phyloP scores from a whole-genome alignment of 2,888 invertebrate genomes.

The Heterodera filipjevi region DNA sequence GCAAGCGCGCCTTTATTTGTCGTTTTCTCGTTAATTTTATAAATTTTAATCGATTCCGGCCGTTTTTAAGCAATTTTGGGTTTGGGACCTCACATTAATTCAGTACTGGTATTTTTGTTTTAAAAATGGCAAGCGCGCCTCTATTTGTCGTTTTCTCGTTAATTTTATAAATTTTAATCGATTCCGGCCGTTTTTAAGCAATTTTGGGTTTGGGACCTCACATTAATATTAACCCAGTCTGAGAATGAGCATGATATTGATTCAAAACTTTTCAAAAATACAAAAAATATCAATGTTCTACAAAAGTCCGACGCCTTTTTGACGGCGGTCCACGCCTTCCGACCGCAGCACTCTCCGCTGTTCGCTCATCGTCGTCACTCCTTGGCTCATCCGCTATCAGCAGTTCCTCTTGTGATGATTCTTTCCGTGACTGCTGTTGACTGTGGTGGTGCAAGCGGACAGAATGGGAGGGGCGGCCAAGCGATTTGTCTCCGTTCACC shows the following conservation, averaged over 20 bases:
- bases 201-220: too few relatives aligned
- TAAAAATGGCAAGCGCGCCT: too few relatives aligned
- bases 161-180: too few relatives aligned
- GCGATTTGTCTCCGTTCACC: conserved; percentile 16
- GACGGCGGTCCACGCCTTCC: not conserved
- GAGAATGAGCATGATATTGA: not conserved
- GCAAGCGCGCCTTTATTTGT: too few relatives aligned
- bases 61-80: too few relatives aligned
- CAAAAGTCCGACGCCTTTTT: not conserved
- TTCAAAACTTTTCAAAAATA: not conserved
- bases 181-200: too few relatives aligned
- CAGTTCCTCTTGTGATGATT: not conserved
- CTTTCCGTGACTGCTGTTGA: not conserved
- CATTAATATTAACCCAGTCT: too few relatives aligned
- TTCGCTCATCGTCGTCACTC: not conserved
- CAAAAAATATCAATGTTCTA: not conserved
- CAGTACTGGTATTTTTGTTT: too few relatives aligned
- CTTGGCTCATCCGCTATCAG: not conserved
- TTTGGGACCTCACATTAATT: too few relatives aligned
- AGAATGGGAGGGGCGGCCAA: not conserved
- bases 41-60: too few relatives aligned
- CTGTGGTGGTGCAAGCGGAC: not conserved
- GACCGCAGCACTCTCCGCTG: not conserved
- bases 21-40: too few relatives aligned
- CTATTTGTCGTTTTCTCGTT: too few relatives aligned